Evolutionary conservation across 2,113 vertebrate genomes (phyloP).

Genomic region (Upupa epops): DNA sequence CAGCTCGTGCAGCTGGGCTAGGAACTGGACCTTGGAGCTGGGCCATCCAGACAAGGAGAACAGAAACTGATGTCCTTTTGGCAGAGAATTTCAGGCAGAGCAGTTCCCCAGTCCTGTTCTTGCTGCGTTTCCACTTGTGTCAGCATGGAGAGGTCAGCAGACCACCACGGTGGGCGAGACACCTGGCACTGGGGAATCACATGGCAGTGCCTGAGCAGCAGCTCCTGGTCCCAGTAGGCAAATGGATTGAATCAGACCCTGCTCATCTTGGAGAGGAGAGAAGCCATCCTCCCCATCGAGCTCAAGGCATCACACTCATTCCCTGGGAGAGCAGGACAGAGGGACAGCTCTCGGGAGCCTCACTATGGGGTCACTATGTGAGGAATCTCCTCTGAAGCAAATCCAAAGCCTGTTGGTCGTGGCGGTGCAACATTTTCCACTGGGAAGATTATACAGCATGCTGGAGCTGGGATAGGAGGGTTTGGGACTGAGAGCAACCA

Average conservation of each 20-base stretch:
- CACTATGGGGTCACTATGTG: neutral
- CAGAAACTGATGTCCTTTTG: neutral
- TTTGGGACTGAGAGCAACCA: neutral
- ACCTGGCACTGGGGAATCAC: too few species aligned
- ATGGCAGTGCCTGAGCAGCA: neutral
- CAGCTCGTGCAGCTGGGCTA: neutral
- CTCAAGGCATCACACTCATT: rapidly evolving
- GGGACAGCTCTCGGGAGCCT: neutral
- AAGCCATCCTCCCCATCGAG: rapidly evolving
- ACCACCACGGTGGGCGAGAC: neutral
- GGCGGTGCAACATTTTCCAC: neutral
- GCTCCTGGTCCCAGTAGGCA: neutral
- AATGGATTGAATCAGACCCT: neutral
- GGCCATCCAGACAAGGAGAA: neutral
- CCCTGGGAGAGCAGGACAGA: neutral
- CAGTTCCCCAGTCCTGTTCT: neutral
- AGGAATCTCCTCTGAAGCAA: neutral
- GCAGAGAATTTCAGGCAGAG: neutral
- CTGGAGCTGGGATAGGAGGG: neutral
- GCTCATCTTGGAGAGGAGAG: neutral
- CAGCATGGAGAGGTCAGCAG: neutral
- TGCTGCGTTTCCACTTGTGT: neutral
- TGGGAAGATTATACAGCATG: rapidly evolving
- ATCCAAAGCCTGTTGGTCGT: neutral
- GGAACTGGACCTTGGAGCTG: neutral